Evolutionary conservation across 2,888 invertebrate species (phyloP).

Genomic region (Pyrrhia umbra): DNA sequence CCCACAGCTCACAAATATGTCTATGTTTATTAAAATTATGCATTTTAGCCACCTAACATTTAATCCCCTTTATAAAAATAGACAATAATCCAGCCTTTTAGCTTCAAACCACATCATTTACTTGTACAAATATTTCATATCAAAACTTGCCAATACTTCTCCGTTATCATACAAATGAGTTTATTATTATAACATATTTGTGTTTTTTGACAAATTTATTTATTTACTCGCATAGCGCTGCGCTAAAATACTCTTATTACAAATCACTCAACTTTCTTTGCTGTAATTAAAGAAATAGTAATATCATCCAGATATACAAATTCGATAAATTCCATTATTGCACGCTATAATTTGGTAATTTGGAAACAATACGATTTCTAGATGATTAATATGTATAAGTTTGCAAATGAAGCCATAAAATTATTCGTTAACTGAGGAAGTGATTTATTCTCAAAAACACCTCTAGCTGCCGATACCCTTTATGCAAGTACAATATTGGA

Average conservation of each 20-base stretch:
- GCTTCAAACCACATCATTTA: constrained; percentile 65
- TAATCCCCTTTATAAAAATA: constrained; percentile 84
- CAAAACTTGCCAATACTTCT: constrained; percentile 77
- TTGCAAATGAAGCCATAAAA: constrained; percentile 2
- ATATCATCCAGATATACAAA: constrained; percentile 15
- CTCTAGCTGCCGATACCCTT: constrained; percentile 55
- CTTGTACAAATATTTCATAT: constrained; percentile 81
- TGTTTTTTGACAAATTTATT: constrained; percentile 60
- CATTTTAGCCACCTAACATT: constrained; percentile 86
- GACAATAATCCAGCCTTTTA: constrained; percentile 75
- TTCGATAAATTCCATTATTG: neutral
- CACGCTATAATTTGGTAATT: neutral
- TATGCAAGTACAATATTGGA: neutral
- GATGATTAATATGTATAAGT: neutral
- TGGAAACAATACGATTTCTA: neutral
- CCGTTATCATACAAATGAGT: constrained; percentile 68
- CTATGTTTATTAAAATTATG: constrained; percentile 74
- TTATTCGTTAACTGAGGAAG: neutral
- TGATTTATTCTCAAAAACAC: neutral
- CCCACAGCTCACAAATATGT: constrained; percentile 61
- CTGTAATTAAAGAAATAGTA: neutral
- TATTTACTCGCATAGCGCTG: constrained; percentile 6
- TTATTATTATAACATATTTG: constrained; percentile 59
- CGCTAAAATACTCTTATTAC: constrained; percentile 12
- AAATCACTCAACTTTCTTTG: constrained; percentile 11